A percentile compares a stretch with the other conserved stretches of the same genome.
Evolutionary conservation across 2,888 invertebrate species (phyloP).

Genomic region (Drosophila rellima): DNA sequence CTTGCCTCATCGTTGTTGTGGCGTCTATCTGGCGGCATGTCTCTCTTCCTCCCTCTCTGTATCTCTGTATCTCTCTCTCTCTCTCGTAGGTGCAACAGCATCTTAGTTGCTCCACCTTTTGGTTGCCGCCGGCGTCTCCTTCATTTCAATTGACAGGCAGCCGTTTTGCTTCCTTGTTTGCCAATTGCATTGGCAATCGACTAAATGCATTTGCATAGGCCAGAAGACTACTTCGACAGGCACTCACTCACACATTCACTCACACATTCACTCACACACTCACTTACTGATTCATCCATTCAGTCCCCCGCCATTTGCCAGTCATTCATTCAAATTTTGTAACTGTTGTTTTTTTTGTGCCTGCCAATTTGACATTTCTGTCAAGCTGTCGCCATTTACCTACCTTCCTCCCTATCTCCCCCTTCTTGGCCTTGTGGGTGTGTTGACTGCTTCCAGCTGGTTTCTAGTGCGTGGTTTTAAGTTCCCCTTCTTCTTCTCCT

Average conservation of each 20-base stretch:
- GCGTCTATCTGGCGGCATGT: slow-evolving; percentile 47
- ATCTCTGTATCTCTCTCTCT: no score
- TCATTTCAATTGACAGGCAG: slow-evolving; percentile 72
- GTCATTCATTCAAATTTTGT: slow-evolving; percentile 73
- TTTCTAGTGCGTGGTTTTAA: slow-evolving; percentile 59
- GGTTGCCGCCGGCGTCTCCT: slow-evolving; percentile 47
- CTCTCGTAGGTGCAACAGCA: slow-evolving; percentile 34
- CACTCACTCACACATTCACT: slow-evolving; percentile 20
- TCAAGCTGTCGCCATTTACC: slow-evolving; percentile 51
- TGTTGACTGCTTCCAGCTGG: slow-evolving; percentile 53
- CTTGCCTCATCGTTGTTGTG: slow-evolving; percentile 27
- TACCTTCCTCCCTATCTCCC: not conserved
- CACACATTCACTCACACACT: slow-evolving; percentile 18
- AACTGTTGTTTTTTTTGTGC: slow-evolving; percentile 61
- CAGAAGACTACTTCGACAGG: slow-evolving; percentile 39
- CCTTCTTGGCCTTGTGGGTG: slow-evolving; percentile 39
- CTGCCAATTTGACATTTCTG: slow-evolving; percentile 78
- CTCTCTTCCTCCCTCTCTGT: not conserved
- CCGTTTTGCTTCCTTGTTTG: slow-evolving; percentile 74
- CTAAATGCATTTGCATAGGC: slow-evolving; percentile 66
- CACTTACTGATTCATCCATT: slow-evolving; percentile 55
- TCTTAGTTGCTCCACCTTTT: slow-evolving; percentile 47
- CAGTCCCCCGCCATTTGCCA: slow-evolving; percentile 29
- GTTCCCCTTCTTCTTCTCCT: not conserved
- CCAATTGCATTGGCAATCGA: slow-evolving; percentile 72